Base-by-base conservation (phyloP, 2,888 invertebrate species). In the Oxytorus armatus region DNA sequence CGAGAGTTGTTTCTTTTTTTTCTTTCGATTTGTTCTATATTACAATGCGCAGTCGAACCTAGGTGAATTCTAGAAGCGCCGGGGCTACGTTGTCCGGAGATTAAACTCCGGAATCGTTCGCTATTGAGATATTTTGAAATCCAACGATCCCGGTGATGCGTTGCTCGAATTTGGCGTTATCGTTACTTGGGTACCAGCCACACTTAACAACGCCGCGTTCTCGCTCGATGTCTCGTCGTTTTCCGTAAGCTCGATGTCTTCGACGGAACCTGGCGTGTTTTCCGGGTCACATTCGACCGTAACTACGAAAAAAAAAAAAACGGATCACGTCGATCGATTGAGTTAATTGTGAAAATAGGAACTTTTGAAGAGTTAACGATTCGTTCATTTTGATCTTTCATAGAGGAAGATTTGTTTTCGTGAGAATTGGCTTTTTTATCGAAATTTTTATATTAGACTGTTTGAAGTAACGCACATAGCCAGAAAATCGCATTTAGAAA, bases 191-290 rank as follows among this genome's bases (percentile, higher is more conserved):
- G 88, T 86, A 72, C 86, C 86, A 63, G 92, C 93, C 89, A 92
- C 87, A 83, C 93, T 92, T 82, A 94, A 89, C 84, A 94, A 91
- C 70, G 94, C 93, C 80, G 93, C 93, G 88, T 93, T 93, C 88
- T 94, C 93, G 83, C 92, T 92, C 82, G 92, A 92, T 85, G 92
- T 86, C 36, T 89, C 88, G 74, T 90, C 90, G 36, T 87, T 93
- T 85, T 93, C 93, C 84, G 88, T 88, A 84, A 88, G 87, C 29
- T 89, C 89, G 59, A 83, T 85, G 61, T 86, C 86, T 25, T 84
- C 92, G 86, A 93, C 88, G 53, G 86, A 86, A 55, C 80, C 85
- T n/a, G 69, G 79, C 51, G 85, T 84, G 59, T 82, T 81, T 73
- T 85, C 85, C 59, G 83, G 83, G 68, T 85, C 85, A 79, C 86